Conservation (phyloP, 1,140 invertebrate species). For the Drosophila pectinifera region DNA sequence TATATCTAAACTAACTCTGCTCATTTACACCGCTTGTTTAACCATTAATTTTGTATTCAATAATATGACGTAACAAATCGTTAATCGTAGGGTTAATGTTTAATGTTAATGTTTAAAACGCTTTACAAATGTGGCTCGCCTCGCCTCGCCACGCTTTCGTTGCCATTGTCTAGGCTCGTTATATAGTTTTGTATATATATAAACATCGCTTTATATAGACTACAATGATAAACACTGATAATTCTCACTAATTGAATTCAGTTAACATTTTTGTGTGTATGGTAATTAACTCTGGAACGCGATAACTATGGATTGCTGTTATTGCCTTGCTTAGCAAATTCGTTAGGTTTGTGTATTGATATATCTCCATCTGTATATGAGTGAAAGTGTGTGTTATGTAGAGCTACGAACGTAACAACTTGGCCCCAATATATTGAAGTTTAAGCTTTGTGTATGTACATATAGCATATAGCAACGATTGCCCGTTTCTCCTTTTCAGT, state of each 20-base stretch:
- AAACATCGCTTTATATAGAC: constrained; percentile 45
- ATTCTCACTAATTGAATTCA: constrained; percentile 75
- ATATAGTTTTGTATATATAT: constrained; percentile 44
- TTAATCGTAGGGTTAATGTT: constrained; percentile 41
- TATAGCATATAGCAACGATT: constrained; percentile 32
- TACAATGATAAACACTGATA: constrained; percentile 54
- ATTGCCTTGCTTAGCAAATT: constrained; percentile 83
- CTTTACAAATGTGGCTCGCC: constrained; percentile 70
- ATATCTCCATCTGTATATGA: constrained; percentile 31
- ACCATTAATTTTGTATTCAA: constrained; percentile 46
- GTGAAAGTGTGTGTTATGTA: constrained; percentile 32
- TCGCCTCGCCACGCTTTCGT: constrained; percentile 44
- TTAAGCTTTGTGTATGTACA: constrained; percentile 63
- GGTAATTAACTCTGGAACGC: constrained; percentile 55
- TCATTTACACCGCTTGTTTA: constrained; percentile 57
- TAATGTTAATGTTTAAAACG: constrained; percentile 63
- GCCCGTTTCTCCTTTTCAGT: constrained; percentile 67
- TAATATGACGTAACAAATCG: constrained; percentile 66
- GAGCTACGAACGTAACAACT: constrained; percentile 65
- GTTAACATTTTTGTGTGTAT: constrained; percentile 57
- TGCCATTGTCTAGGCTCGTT: constrained; percentile 59
- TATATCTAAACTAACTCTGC: constrained; percentile 55
- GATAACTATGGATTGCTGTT: constrained; percentile 68
- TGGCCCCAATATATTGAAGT: constrained; percentile 70
- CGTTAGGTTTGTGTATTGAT: constrained; percentile 62